Evolutionary conservation across 1,140 invertebrate species (phyloP), one percentile per base, ranked within the genome.

Genomic region (Diprion similis): DNA sequence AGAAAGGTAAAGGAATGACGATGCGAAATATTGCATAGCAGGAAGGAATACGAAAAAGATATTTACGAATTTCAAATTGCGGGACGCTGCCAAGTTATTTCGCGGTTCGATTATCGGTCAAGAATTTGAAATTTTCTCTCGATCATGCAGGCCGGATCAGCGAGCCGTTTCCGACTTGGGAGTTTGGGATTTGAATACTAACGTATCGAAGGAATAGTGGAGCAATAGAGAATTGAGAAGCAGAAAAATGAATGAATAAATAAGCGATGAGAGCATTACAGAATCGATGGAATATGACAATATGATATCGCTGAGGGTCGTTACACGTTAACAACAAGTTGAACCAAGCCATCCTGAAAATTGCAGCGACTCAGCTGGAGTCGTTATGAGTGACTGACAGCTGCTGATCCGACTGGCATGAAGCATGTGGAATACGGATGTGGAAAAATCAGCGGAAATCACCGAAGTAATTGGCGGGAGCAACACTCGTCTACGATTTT

Each of bases 41-140:
- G 24, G 24, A 37, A 37, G 24, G 24, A 37, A 37, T 37, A 37
- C 24, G 24, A 6, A 37, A 37, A 6, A 37, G 24, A 37, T 37
- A 37, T 37, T 17, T 13, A 59, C 11, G 51, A 59, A 59, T 59
- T 59, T 59, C 51, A 59, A 59, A 59, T 59, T 59, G 51, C 51
- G 11, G n/a, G 11, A 59, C 51, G n/a, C 51, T 17, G 51, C 51
- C 51, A 59, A 59, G 51, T 59, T 59, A 59, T 59, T 59, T 59
- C 51, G 51, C 11, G 11, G 51, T 59, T 59, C 51, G 51, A 59
- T 59, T 59, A 59, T 59, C 51, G 51, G 51, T 59, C 51, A 59
- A 59, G 51, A 59, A 59, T 59, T 59, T 11, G n/a, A 59, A 59
- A 17, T 15, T 59, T 59, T 17, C n/a, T 37, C 24, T 59, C 51